phyloP scores from a whole-genome alignment of 2,888 invertebrate species.

The Conops quadrifasciatus region DNA sequence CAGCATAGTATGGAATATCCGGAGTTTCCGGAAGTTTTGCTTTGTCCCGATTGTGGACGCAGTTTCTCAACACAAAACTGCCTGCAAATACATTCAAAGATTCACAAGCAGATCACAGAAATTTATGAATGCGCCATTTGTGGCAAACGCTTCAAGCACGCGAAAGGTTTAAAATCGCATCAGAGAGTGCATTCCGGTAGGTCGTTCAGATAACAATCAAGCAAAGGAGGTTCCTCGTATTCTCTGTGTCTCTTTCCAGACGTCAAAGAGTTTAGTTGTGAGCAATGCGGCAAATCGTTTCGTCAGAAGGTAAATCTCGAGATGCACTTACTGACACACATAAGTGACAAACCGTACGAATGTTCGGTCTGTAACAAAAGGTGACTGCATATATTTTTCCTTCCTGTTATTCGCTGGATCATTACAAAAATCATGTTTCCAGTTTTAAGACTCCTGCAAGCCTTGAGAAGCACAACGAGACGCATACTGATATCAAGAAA shows the following conservation, averaged over 20 bases:
- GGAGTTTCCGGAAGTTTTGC: conserved; percentile 36
- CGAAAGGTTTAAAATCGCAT: conserved; percentile 45
- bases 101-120: conserved; percentile 37
- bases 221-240: background rate
- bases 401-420: conserved; percentile 1
- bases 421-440: too few species aligned
- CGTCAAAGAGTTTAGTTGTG: conserved; percentile 62
- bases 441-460: conserved; percentile 53
- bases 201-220: conserved; percentile 3
- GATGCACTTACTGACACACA: conserved; percentile 68
- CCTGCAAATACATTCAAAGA: conserved; percentile 47
- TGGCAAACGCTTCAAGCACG: conserved; percentile 38
- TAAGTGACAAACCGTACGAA: conserved; percentile 61
- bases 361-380: conserved; percentile 66
- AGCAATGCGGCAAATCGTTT: conserved; percentile 67
- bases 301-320: conserved; percentile 66
- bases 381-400: conserved; percentile 31
- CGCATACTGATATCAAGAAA: conserved; percentile 71
- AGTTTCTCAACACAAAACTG: conserved; percentile 45
- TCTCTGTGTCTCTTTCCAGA: conserved; percentile 39
- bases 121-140: conserved; percentile 39
- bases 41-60: conserved; percentile 51
- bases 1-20: conserved; percentile 35
- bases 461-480: conserved; percentile 66
- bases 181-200: conserved; percentile 50